Conservation (phyloP, 1,140 invertebrate species). For the Apis laboriosa region DNA sequence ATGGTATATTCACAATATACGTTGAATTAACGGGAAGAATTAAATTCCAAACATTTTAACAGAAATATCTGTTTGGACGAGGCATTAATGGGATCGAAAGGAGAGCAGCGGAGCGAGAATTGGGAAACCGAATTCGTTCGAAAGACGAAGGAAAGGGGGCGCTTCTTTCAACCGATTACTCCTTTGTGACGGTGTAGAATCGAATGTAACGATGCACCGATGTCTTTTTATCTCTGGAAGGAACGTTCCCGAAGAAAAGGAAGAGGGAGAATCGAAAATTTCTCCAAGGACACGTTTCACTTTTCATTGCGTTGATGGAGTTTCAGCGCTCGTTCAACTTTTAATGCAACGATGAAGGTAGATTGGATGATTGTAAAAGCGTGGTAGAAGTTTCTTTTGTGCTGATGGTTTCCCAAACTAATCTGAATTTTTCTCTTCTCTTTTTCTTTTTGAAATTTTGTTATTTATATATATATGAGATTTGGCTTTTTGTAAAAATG, state of each 20-base stretch:
- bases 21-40: neutral
- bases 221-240: neutral
- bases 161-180: neutral
- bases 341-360: too few relatives aligned
- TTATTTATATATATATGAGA: too few relatives aligned
- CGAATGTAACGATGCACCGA: neutral
- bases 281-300: too few relatives aligned
- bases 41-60: neutral
- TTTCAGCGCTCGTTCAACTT: too few relatives aligned
- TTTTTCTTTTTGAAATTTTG: neutral
- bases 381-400: neutral
- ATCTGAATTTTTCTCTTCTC: too few relatives aligned
- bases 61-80: neutral
- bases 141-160: neutral
- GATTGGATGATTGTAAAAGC: too few relatives aligned
- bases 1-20: neutral
- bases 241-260: neutral
- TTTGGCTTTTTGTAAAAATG: too few relatives aligned
- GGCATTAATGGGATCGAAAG: too few relatives aligned
- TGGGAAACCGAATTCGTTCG: neutral
- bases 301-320: too few relatives aligned
- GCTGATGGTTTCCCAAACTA: neutral
- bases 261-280: neutral
- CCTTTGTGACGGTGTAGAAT: conserved; percentile 10
- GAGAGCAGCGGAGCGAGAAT: neutral